Evolutionary conservation across 2,888 invertebrate genomes (phyloP), one percentile per base, ranked within the genome.

Genomic region (Chloroclystis v-ata): DNA sequence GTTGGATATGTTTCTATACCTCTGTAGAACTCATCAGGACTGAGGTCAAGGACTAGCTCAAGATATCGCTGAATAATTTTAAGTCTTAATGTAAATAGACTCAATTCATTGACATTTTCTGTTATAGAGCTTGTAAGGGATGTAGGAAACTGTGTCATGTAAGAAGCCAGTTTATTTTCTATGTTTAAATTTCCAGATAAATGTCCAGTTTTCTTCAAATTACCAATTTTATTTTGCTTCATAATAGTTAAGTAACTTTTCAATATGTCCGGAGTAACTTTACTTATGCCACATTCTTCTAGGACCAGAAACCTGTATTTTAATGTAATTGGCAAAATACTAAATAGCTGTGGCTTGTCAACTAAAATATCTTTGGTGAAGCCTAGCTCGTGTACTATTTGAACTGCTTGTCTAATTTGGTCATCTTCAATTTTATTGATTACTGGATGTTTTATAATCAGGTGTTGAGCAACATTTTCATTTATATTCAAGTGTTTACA

Each of bases 121-220:
- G 70, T 62, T 37, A 86, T 71, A 35, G 77, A 63, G 24, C 79
- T 80, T 24, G 88, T 86, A 0, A 87, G 68, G 20, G 87, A 87
- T 47, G 87, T 82, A 4, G 88, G 88, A 87, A 87, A 89, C 47
- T 82, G 78, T 2, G 82, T 82, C 79, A 89, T 76, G 47, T 58
- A 80, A 52, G 76, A 69, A 16, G 86, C 85, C 16, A 89, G 63
- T 56, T 63, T 71, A 54, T 86, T 86, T 72, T 87, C 86, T 35
- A 88, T 54, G 58, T 86, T 86, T 6, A 77, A 33, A 43, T 67
- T 54, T 9, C 52, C 9, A 11, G 66, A 54, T 52, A 89, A 66
- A 11, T 71, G 37, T 11, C 72, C 67, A 41, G 54, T 55, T 14
- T 52, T 60, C 57, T 73, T 87, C 37, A 89, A 61, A 28, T 83